Evolutionary conservation across 1,140 invertebrate species (phyloP).

Genomic region (Pentalonia nigronervosa): DNA sequence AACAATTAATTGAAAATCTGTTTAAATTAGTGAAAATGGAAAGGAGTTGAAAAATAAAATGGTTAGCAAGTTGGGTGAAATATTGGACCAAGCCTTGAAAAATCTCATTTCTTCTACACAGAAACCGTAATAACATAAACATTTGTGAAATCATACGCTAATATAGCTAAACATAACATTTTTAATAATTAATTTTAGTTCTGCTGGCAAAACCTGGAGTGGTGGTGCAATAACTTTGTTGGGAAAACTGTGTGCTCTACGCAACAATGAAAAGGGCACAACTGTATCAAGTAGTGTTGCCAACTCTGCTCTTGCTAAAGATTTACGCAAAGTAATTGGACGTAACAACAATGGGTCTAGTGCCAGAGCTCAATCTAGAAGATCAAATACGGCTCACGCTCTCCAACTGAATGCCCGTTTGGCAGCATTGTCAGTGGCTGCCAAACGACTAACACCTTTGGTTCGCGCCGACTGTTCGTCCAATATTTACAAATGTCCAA

Average conservation of each 20-base stretch:
- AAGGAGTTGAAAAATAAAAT: slow-evolving; percentile 56
- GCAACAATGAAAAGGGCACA: slow-evolving; percentile 46
- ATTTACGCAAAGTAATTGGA: slow-evolving; percentile 47
- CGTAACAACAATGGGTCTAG: slow-evolving; percentile 33
- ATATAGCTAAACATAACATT: no score
- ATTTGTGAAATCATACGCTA: neutral
- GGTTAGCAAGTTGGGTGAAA: slow-evolving; percentile 53
- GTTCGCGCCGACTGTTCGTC: slow-evolving; percentile 17
- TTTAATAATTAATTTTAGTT: slow-evolving; percentile 2
- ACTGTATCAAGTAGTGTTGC: slow-evolving; percentile 51
- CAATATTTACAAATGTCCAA: slow-evolving; percentile 50
- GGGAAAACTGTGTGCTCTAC: slow-evolving; percentile 59
- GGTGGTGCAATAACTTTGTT: slow-evolving; percentile 59
- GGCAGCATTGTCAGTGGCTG: slow-evolving; percentile 43
- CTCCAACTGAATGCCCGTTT: slow-evolving; percentile 45
- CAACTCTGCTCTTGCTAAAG: slow-evolving; percentile 49
- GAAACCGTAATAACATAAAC: slow-evolving; percentile 41
- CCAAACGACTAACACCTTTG: slow-evolving; percentile 34
- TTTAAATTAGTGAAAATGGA: slow-evolving; percentile 51
- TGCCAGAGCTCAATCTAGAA: slow-evolving; percentile 29
- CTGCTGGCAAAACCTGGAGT: slow-evolving; percentile 44
- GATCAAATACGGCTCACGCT: slow-evolving; percentile 36
- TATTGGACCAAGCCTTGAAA: slow-evolving; percentile 54
- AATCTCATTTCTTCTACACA: slow-evolving; percentile 56
- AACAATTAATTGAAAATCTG: neutral